Percentiles rank a stretch among this genome's conserved stretches.
These are phyloP conservation scores for Saguinus oedipus DNA, from an alignment of 2,797 vertebrate genomes.

Conservation along the genomic window DNA sequence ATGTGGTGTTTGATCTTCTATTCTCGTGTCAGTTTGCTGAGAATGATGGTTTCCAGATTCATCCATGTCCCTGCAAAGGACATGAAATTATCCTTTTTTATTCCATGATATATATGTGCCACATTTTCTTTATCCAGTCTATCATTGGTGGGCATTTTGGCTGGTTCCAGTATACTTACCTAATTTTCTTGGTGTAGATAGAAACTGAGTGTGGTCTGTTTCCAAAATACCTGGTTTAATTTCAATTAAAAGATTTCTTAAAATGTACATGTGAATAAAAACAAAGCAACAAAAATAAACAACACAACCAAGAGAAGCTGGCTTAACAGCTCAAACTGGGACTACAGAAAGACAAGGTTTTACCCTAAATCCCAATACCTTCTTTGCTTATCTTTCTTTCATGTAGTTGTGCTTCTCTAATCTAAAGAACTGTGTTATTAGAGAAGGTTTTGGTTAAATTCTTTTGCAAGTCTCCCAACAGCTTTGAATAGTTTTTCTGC, in stretches of 20 bases:
- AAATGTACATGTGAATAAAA: neutral
- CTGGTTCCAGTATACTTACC: neutral
- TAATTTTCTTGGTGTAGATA: neutral
- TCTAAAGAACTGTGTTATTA: neutral
- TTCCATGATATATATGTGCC: too few relatives aligned
- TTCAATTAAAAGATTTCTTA: neutral
- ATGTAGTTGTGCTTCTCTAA: neutral
- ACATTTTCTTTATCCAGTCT: too few relatives aligned
- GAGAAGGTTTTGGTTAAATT: neutral
- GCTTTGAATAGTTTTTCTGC: neutral
- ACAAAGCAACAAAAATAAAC: neutral
- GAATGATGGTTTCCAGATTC: too few relatives aligned
- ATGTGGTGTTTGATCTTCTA: too few relatives aligned
- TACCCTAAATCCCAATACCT: neutral
- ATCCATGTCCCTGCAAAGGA: too few relatives aligned
- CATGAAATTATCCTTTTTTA: too few relatives aligned
- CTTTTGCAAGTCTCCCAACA: neutral
- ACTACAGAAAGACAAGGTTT: neutral
- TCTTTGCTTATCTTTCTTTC: neutral
- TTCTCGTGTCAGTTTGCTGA: too few relatives aligned
- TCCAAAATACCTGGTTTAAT: neutral
- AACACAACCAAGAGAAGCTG: neutral
- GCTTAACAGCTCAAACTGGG: neutral
- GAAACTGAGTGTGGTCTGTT: neutral
- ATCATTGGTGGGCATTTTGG: too few relatives aligned